Conservation (phyloP, 2,113 vertebrate genomes). For the Macaca nemestrina region DNA sequence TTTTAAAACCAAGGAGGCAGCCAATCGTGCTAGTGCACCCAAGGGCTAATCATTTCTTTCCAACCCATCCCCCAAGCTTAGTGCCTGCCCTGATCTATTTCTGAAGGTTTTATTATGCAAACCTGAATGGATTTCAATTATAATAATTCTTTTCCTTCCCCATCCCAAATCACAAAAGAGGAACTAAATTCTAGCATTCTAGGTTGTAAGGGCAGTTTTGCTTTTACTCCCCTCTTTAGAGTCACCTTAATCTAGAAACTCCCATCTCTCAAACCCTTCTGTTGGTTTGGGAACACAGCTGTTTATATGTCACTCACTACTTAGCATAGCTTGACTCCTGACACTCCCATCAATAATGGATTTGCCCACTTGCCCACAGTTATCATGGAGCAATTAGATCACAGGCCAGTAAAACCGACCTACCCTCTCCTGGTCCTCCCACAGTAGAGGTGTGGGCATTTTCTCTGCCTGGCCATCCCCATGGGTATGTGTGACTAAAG, state of each 20-base stretch:
- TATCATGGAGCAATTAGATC: background rate
- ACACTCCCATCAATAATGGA: background rate
- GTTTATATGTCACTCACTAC: background rate
- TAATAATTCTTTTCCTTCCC: constrained; percentile 67
- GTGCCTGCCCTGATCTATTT: constrained; percentile 48
- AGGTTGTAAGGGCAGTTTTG: constrained; percentile 21
- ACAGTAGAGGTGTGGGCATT: background rate
- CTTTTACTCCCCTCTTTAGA: background rate
- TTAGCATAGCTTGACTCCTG: background rate
- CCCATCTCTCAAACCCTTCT: background rate
- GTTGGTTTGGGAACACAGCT: background rate
- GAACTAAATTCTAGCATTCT: constrained; percentile 60
- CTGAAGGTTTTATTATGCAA: constrained; percentile 68
- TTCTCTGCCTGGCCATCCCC: background rate
- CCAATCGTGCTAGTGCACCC: constrained; percentile 34
- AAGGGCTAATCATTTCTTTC: constrained; percentile 66
- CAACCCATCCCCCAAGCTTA: constrained; percentile 54
- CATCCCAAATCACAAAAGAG: constrained; percentile 58
- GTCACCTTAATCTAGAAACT: constrained; percentile 23
- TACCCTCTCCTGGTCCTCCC: background rate
- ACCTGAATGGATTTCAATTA: constrained; percentile 73
- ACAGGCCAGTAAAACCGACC: background rate
- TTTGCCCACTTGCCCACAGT: background rate
- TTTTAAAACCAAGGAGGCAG: constrained; percentile 58
- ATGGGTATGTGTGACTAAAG: background rate